Base-by-base conservation (phyloP, 2,113 vertebrate species). In the Chauna torquata region DNA sequence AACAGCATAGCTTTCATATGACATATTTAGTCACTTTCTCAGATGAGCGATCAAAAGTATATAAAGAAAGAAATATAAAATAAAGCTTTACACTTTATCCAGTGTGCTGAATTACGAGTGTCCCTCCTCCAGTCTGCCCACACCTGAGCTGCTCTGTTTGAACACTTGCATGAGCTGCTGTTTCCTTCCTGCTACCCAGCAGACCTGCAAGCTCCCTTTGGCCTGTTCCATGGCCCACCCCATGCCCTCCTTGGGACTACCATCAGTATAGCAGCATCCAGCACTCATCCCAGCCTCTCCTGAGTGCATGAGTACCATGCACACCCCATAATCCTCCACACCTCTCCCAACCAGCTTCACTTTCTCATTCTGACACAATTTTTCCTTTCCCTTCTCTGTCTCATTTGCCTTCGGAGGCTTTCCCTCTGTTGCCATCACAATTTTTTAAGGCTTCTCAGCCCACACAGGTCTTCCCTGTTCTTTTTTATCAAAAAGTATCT, bases 31-130 rank as follows among this genome's bases (percentile, higher is more conserved):
- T 74, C 71, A 19, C 36, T 62, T 84, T 66, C 40, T 38, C 22
- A 62, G 12, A 10, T 17, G 7, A 58, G 12, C 16, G 81, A 36
- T 22, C 36, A 86, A 83, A 88, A 52, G 5, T 65, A 45, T 18
- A 34, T 4, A 4, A 64, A 61, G 57, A 44, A 44, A 59, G 3
- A 74, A 55, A 50, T 19, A 2, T 47, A 3, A 90, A 65, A 23
- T 20, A n/a, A 77, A 14, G 6, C 59, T 83, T 72, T 86, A 7
- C 30, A 59, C 11, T 81, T 77, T 42, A 59, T 8, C 6, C 32
- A 17, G 6, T 42, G 12, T 17, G 11, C 55, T 38, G 58, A 84
- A n/a, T 17, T 36, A 10, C 0, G 0, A 3, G 13, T 50, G 12
- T 24, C 44, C 10, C 14, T 89, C 8, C 16, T 8, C 4, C 11